Percentiles rank a stretch among this genome's conserved stretches.
Conservation (phyloP, 1,140 invertebrate species). For the Panulirus ornatus region DNA sequence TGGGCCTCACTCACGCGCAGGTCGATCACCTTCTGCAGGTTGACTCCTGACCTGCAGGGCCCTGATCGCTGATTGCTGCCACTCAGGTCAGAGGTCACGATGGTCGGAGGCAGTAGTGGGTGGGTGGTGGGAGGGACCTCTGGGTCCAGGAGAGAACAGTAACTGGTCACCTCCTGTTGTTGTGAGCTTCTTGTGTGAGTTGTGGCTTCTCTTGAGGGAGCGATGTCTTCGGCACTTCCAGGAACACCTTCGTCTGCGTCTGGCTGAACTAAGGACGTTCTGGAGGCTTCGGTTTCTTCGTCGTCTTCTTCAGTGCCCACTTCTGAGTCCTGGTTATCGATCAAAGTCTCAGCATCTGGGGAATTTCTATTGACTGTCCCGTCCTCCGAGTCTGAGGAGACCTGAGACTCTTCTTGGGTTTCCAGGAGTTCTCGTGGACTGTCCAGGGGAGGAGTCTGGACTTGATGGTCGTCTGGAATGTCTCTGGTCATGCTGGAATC, state of each 20-base stretch:
- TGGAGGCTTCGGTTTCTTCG: neutral
- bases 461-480: neutral
- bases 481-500: constrained; percentile 30
- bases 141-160: neutral
- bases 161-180: neutral
- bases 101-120: neutral
- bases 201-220: neutral
- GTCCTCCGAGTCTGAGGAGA: neutral
- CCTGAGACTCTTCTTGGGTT: neutral
- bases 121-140: neutral
- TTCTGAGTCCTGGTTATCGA: neutral
- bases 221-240: neutral
- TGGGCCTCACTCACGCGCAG: constrained; percentile 43
- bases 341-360: neutral
- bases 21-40: constrained; percentile 57
- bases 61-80: neutral
- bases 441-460: neutral
- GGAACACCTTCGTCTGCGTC: neutral
- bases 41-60: neutral
- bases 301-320: neutral
- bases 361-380: neutral
- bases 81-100: constrained; percentile 35
- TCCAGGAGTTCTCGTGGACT: neutral
- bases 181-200: neutral
- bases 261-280: neutral